Evolutionary conservation across 2,113 vertebrate genomes (phyloP).

Genomic region (Laterallus jamaicensis): DNA sequence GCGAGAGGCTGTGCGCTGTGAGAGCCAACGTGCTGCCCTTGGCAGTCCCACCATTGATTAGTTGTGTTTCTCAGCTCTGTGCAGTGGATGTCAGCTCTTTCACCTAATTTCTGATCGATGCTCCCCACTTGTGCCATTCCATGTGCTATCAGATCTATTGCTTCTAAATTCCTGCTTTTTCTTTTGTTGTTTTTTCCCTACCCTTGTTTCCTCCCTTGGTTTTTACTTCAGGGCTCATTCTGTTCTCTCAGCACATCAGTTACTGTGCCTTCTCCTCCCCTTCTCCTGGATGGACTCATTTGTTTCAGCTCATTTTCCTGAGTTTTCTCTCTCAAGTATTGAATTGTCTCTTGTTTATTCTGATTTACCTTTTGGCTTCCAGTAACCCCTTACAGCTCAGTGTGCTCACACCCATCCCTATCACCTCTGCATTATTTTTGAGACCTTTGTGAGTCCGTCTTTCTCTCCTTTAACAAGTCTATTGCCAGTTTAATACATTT

Average conservation of each 20-base stretch:
- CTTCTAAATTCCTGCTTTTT: not conserved
- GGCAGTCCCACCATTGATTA: not conserved
- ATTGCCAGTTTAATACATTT: not conserved
- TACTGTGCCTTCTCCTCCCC: not conserved
- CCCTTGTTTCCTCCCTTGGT: not conserved
- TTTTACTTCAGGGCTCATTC: not conserved
- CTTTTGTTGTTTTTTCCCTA: not conserved
- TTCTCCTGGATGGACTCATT: not conserved
- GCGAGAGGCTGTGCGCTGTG: not conserved
- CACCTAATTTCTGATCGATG: not conserved
- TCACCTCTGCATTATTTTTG: not conserved
- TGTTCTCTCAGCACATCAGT: not conserved
- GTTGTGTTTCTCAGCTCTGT: not conserved
- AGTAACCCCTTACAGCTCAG: not conserved
- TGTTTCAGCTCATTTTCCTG: not conserved
- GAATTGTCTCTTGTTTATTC: not conserved
- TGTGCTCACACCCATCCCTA: not conserved
- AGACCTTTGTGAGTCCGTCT: not conserved
- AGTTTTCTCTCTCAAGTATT: not conserved
- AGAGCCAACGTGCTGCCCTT: not conserved
- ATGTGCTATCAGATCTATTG: not conserved
- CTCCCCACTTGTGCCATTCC: not conserved
- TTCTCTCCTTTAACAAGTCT: not conserved
- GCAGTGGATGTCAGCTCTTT: not conserved
- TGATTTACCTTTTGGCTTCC: not conserved